Evolutionary conservation across 2,888 invertebrate species (phyloP).

Genomic region (Megastigmus dorsalis): DNA sequence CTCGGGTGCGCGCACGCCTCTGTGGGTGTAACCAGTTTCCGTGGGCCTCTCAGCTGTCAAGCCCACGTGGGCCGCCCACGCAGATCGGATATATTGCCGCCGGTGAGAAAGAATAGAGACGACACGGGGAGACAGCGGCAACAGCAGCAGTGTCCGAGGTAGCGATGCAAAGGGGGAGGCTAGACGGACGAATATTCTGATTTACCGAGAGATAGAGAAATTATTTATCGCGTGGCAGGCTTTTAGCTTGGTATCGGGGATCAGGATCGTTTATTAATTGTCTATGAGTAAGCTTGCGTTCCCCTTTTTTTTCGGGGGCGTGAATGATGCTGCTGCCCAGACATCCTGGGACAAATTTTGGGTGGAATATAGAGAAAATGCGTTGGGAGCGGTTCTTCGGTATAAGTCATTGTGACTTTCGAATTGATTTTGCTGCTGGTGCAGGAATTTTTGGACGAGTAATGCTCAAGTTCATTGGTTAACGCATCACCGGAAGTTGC

Average conservation of each 20-base stretch:
- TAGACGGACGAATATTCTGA: slow-evolving; percentile 40
- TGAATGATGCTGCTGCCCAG: too few species aligned
- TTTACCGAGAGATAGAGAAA: slow-evolving; percentile 41
- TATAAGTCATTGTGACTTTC: too few species aligned
- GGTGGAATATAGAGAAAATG: too few species aligned
- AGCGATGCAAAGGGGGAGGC: slow-evolving; percentile 3
- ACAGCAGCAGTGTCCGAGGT: not conserved
- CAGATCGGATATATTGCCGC: slow-evolving; percentile 66
- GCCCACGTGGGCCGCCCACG: slow-evolving; percentile 74
- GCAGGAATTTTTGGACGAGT: too few species aligned
- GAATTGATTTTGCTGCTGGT: too few species aligned
- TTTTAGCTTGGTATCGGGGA: slow-evolving; percentile 5
- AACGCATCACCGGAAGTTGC: too few species aligned
- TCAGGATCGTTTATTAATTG: slow-evolving; percentile 25
- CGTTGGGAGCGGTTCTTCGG: too few species aligned
- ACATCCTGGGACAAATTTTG: too few species aligned
- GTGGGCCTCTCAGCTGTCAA: slow-evolving; percentile 72
- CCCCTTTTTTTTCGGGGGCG: not conserved
- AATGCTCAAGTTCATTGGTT: too few species aligned
- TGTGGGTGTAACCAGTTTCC: slow-evolving; percentile 73
- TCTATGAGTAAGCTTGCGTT: not conserved
- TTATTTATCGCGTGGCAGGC: slow-evolving; percentile 29
- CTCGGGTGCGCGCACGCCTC: slow-evolving; percentile 15
- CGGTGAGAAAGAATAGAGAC: slow-evolving; percentile 56
- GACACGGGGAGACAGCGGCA: slow-evolving; percentile 55